Evolutionary conservation across 2,797 vertebrate genomes (phyloP).

Genomic region (Melopsittacus undulatus): DNA sequence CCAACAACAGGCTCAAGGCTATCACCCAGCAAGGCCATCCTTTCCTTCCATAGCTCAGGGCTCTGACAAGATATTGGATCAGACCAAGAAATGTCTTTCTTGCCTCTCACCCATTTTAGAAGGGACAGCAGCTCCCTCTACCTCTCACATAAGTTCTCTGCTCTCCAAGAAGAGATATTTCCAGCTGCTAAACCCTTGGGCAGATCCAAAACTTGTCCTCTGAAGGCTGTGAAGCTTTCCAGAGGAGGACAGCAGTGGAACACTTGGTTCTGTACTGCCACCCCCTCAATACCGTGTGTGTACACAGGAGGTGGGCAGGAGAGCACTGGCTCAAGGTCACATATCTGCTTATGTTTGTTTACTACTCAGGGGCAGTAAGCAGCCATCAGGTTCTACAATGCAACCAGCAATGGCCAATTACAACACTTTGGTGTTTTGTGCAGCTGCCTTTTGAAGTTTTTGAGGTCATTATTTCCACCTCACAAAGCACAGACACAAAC

Average conservation of each 20-base stretch:
- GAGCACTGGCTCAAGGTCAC: background rate
- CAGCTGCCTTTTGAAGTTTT: background rate
- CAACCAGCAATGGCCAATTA: background rate
- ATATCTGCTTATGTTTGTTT: background rate
- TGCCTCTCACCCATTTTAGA: background rate
- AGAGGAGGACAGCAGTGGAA: background rate
- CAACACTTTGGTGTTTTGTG: background rate
- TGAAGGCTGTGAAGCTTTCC: background rate
- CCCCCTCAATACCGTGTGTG: background rate
- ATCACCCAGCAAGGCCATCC: background rate
- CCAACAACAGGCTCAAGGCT: background rate
- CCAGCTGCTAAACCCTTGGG: background rate
- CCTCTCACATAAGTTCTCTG: background rate
- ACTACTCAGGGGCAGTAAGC: background rate
- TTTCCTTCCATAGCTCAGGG: background rate
- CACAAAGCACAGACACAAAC: background rate
- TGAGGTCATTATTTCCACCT: background rate
- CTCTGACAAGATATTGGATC: background rate
- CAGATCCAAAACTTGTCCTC: background rate
- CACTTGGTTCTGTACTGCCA: background rate
- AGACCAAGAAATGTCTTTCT: background rate
- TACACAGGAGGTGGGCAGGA: background rate
- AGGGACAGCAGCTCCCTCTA: slow-evolving; percentile 35
- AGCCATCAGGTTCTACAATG: background rate
- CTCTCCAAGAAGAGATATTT: background rate